A percentile compares a stretch with the other conserved stretches of the same genome.
Conservation (phyloP, 2,113 vertebrate species). For the Cryptotis parvus region DNA sequence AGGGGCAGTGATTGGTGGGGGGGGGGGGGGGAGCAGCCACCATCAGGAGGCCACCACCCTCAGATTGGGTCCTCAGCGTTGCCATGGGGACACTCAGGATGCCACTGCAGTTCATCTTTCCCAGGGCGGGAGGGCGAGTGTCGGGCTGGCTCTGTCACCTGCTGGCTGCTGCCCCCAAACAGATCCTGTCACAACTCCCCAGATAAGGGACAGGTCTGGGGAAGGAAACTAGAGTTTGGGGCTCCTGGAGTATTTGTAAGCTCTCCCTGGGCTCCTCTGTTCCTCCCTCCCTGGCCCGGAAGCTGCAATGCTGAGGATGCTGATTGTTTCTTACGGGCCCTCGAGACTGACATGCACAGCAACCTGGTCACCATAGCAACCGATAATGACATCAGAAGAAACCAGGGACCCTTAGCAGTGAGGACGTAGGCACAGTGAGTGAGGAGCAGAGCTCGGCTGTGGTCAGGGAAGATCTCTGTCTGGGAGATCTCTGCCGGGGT, state of each 20-base stretch:
- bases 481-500: too few species aligned
- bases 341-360: constrained; percentile 61
- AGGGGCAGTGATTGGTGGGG: background rate
- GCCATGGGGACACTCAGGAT: background rate
- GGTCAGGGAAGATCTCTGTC: too few species aligned
- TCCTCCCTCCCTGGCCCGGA: background rate
- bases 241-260: background rate
- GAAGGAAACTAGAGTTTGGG: too few species aligned
- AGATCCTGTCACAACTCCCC: background rate
- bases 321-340: constrained; percentile 19
- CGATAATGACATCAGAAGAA: constrained; percentile 59
- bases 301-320: background rate
- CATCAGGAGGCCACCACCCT: background rate
- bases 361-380: constrained; percentile 81
- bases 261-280: background rate
- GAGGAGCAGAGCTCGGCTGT: too few species aligned
- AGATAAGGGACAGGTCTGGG: background rate
- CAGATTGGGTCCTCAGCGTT: constrained; percentile 32
- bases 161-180: background rate
- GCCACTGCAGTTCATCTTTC: background rate
- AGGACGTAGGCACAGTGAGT: background rate
- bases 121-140: background rate
- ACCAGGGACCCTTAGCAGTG: background rate
- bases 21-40: background rate
- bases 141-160: background rate